Evolutionary conservation across 2,113 vertebrate species (phyloP), one percentile per base, ranked within the genome.

Genomic region (Coregonus clupeaformis): DNA sequence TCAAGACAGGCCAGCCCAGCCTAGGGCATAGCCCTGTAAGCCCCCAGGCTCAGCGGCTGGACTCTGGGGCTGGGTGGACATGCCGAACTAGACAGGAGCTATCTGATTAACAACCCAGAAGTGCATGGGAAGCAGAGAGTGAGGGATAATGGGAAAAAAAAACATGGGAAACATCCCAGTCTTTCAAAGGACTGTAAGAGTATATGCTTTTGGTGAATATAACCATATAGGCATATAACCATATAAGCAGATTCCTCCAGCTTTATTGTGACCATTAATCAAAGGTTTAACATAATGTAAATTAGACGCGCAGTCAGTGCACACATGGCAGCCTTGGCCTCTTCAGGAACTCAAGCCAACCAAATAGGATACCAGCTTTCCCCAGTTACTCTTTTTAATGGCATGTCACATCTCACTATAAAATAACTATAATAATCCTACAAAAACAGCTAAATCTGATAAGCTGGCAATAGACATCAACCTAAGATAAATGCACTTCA

Each of bases 91-190:
- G 49, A 66, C 24, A 14, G 32, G 59, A 45, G 66, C 63, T 27
- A 9, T 71, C 55, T 71, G 55, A 76, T 62, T 47, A 69, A 64
- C 74, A 72, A 36, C 62, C 78, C 87, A 72, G 25, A 57, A 29
- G 60, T 45, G 32, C 25, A 75, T 32, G 29, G 9, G 30, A 67
- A 67, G 65, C 49, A 70, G 30, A 68, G 30, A 25, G 71, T 73
- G 36, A 22, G 20, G 6, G 47, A 80, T 63, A 18, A 49, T 63
- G 24, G n/a, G 52, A 27, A 70, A 63, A 69, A 30, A 52, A 25
- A 55, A 7, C 36, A 24, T 42, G 36, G 36, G 11, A 12, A 42
- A 24, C 20, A 11, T 42, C 36, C 36, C 9, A 12, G 9, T 42
- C 14, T 59, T 78, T 55, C 20, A n/a, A 24, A 42, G 25, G 67